Base-by-base conservation (phyloP, 1,140 invertebrate species). In the Bombus polaris region DNA sequence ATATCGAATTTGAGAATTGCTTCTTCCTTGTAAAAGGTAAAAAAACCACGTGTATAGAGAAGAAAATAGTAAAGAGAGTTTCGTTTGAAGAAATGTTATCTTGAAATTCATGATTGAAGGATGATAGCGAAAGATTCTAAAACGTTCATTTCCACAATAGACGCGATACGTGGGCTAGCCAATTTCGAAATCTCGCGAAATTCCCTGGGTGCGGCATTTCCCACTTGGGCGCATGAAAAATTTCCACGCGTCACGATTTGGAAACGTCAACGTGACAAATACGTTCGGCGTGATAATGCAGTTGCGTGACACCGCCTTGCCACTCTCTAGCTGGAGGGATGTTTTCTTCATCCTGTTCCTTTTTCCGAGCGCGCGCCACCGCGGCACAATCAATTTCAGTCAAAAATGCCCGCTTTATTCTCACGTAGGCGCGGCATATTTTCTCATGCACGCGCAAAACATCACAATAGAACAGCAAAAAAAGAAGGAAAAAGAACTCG, bases 251-350 rank as follows among this genome's bases (percentile, higher is more conserved):
- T 87, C 86, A 88, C 86, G 86, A 87, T 82, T 87, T 66, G 65
- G 81, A 87, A 84, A 88, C 62, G 87, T 84, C 87, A 87, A 53
- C 80, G 82, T 88, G 87, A 88, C 87, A 88, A 88, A 88, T 88
- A 87, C 81, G 87, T 39, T 53, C 70, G 86, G 86, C 75, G 87
- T 88, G 86, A 88, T 88, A 88, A 88, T 88, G 87, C 81, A 88
- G 77, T 88, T 86, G 81, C 87, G 87, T 88, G 86, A 88, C 86
- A 75, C 70, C 47, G 6, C 47, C 74, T 57, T 57, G 32, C 70
- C 59, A 81, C 72, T 81, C 78, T 18, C 15, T 18, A 66, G 15
- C 71, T 68, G 73, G 73, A 39, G 70, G 86, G 87, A 88, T 88
- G 86, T 83, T 88, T 83, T 74, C 86, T 71, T 88, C 87, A 66